These are phyloP conservation scores for Sebastes jordani DNA, from an alignment of 2,797 vertebrate genomes.

Conservation along the genomic window DNA sequence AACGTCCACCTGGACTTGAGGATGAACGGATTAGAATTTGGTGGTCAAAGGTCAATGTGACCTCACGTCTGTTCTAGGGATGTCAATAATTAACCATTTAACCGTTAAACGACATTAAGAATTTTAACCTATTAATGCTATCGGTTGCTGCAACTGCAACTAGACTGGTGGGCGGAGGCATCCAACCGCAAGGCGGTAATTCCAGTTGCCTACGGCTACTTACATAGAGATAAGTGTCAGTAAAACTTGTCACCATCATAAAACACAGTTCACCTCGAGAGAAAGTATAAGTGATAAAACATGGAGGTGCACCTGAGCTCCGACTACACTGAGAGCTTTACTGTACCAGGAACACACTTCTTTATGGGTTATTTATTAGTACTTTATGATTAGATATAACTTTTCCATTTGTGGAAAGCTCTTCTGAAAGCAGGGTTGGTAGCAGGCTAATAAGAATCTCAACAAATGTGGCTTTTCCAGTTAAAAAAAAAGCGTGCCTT, in stretches of 20 bases:
- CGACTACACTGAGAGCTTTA: too few relatives aligned
- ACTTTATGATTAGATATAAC: background rate
- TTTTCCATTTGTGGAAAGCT: background rate
- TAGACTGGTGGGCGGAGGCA: too few relatives aligned
- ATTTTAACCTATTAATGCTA: too few relatives aligned
- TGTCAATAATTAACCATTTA: too few relatives aligned
- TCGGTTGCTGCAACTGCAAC: too few relatives aligned
- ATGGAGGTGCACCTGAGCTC: too few relatives aligned
- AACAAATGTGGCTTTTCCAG: background rate
- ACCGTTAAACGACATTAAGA: too few relatives aligned
- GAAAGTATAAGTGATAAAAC: too few relatives aligned
- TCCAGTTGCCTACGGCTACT: too few relatives aligned
- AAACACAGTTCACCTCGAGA: background rate
- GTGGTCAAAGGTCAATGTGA: background rate
- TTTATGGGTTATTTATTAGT: background rate
- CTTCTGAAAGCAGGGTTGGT: background rate
- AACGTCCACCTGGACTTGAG: background rate
- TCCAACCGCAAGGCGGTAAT: too few relatives aligned
- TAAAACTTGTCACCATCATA: background rate
- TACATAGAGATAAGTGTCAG: background rate
- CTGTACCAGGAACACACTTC: too few relatives aligned
- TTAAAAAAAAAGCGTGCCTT: background rate
- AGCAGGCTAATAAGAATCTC: background rate
- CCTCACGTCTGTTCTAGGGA: background rate
- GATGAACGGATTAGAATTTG: fast-evolving